Base-by-base conservation (phyloP, 1,140 invertebrate genomes). In the Bombus impatiens region DNA sequence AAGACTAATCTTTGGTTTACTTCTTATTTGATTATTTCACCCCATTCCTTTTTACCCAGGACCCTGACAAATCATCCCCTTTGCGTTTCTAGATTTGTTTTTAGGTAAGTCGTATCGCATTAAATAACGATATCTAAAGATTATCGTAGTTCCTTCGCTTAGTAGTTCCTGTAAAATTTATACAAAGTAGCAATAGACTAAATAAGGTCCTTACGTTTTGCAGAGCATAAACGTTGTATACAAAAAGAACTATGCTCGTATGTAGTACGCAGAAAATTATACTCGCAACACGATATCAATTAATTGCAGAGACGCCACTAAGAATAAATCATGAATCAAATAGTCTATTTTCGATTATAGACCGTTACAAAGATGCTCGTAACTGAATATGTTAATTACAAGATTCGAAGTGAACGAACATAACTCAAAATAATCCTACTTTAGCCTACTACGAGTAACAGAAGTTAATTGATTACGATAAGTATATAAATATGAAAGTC, bases 1-100 rank as follows among this genome's bases (percentile, higher is more conserved):
- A 93, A 93, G 87, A 94, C 94, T 94, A 95, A 84, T 93, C 93
- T 94, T 94, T 92, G 88, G 86, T 94, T 94, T 93, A 86, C 40
- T 90, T 94, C 88, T 93, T 93, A 90, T 93, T 92, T 89, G 85
- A 92, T 88, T 89, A 92, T 92, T 88, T 86, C 18, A 70, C 75
- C 82, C 59, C 6, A 4, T 32, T 8, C 44, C 44, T 28, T 13
- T 13, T 32, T 9, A 57, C 35, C 12, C 47, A 22, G 2, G 25
- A 47, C 37, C 35, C 18, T 3, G 13, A 2, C 37, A 12, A 2
- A 40, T 32, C 68, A 59, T 6, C 9, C 59, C 59, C 25, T 22
- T 28, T 59, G 57, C 57, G 57, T 40, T 28, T 18, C 9, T 59
- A 42, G 37, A 28, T 82, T 35, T 35, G 35, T 74, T 44, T 37